Percentiles rank a stretch among this genome's conserved stretches.
Evolutionary conservation across 2,888 invertebrate genomes (phyloP).

Genomic region (Amorpha juglandis): DNA sequence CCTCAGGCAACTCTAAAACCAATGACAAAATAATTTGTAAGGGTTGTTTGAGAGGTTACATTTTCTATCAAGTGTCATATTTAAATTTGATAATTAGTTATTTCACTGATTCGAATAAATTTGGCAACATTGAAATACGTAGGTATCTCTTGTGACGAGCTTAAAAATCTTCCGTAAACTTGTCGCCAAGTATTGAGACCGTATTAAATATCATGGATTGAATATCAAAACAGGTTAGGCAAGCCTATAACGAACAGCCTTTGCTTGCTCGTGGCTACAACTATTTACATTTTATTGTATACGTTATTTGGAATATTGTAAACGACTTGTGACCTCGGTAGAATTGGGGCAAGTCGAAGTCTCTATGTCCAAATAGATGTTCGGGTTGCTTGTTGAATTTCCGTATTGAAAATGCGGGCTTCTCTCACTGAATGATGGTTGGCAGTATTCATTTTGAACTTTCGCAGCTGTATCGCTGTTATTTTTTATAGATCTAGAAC

Average conservation of each 20-base stretch:
- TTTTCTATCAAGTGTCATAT: too few species aligned
- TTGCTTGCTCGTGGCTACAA: conserved; percentile 14
- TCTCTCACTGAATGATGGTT: background rate
- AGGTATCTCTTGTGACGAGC: background rate
- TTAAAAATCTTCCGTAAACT: background rate
- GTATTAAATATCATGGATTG: conserved; percentile 10
- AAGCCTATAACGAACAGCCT: conserved; percentile 17
- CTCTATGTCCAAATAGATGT: conserved; percentile 3
- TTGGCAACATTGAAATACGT: too few species aligned
- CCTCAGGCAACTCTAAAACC: too few species aligned
- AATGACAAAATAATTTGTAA: too few species aligned
- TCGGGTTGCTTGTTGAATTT: conserved; percentile 2
- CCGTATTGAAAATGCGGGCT: background rate
- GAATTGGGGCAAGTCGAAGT: conserved; percentile 16
- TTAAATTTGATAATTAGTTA: too few species aligned
- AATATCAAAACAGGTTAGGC: conserved; percentile 18
- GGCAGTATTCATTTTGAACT: background rate
- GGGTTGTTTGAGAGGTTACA: too few species aligned
- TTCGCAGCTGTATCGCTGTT: background rate
- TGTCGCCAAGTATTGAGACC: background rate
- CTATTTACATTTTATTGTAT: conserved; percentile 22
- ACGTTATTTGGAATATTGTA: conserved; percentile 19
- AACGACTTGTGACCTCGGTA: conserved; percentile 20
- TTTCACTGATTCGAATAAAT: too few species aligned
- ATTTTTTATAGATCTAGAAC: background rate